Base-by-base conservation (phyloP, 1,140 invertebrate genomes). In the Atta cephalotes region DNA sequence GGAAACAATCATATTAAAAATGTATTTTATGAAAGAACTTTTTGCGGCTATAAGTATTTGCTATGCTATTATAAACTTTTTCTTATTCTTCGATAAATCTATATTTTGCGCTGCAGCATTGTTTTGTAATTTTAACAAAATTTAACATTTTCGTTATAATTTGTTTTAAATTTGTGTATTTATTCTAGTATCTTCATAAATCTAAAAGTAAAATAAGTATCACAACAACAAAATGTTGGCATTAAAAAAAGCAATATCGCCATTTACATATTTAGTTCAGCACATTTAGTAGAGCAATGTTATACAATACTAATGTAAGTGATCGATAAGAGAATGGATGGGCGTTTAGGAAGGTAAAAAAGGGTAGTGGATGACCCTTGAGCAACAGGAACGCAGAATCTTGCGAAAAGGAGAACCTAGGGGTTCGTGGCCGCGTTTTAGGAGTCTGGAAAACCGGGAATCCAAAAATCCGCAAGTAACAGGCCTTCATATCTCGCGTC, bases 361-460 rank as follows among this genome's bases (percentile, higher is more conserved):
- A 95, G 94, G 94, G 94, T 94, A 93, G 87, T 80, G 39, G 71
- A 88, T 95, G 94, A 94, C 94, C 94, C 94, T 95, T 95, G 92
- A 91, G 87, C 77, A 95, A 81, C 93, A 95, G 94, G 94, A 93
- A 90, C 76, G 49, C 94, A 95, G 92, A 85, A 95, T 56, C 65
- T 39, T 10, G 65, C 58, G 87, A 87, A 92, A 92, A 91, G 90
- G 87, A 82, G 14, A 63, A 4, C 62, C 76, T 51, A 71, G 71
- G 85, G 87, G 70, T 21, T n/a, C 10, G 21, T 53, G 49, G 35
- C 21, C 18, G 9, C 31, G 70, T 53, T 62, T 78, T 77, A 65
- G 70, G 66, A 72, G 12, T 31, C 87, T 88, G 78, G 90, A 88
- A 87, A 88, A 84, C 74, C 87, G 86, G 88, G 90, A 90, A 93